Percentiles rank a stretch among this genome's conserved stretches.
Evolutionary conservation across 1,140 invertebrate genomes (phyloP).

Genomic region (Atta colombica): DNA sequence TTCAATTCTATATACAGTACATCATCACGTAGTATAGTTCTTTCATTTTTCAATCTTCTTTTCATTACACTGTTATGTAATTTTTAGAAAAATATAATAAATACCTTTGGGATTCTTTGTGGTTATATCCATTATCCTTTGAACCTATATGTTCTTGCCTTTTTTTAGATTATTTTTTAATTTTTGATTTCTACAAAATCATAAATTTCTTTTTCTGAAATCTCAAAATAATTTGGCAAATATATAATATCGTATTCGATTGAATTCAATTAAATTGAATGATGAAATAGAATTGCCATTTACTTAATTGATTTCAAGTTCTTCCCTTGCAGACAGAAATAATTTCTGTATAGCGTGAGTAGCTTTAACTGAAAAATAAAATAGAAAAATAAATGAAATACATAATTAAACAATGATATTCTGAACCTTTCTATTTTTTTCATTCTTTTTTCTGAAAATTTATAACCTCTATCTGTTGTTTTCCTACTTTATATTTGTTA

Average conservation of each 20-base stretch:
- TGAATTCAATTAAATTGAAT: neutral
- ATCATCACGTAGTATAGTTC: neutral
- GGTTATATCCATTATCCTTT: neutral
- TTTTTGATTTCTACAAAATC: neutral
- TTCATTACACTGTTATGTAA: neutral
- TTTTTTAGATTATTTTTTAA: neutral
- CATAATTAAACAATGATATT: neutral
- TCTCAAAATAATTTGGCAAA: neutral
- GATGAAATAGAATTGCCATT: neutral
- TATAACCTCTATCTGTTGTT: neutral
- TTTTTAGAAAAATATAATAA: neutral
- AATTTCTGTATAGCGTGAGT: conserved; percentile 69
- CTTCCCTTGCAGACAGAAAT: conserved; percentile 73
- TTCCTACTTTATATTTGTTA: neutral
- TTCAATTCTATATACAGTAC: neutral
- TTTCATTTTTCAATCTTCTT: neutral
- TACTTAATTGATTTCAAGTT: conserved; percentile 56
- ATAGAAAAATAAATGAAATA: conserved; percentile 19
- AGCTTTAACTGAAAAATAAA: conserved; percentile 67
- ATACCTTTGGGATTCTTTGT: neutral
- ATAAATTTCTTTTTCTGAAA: neutral
- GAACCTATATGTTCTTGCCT: neutral
- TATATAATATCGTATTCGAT: neutral
- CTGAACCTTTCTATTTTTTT: neutral
- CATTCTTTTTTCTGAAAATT: neutral